Evolutionary conservation across 2,113 vertebrate species (phyloP), one percentile per base, ranked within the genome.

Genomic region (Hemiscyllium ocellatum): DNA sequence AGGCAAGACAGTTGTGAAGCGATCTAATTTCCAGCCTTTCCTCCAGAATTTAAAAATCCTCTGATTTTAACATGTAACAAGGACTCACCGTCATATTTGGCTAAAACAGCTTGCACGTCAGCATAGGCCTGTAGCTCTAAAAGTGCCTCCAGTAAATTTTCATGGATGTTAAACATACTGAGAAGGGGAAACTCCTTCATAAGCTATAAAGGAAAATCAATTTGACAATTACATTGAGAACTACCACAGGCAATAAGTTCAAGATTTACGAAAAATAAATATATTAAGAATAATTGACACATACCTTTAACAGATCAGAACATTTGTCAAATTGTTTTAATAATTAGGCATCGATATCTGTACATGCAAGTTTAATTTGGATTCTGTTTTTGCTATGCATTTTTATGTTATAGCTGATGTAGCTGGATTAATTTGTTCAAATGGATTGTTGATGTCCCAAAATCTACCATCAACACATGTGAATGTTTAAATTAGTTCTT

Each of bases 111-210:
- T 97, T 99, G 99, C 65, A 99, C 99, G 96, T 99, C 99, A 72
- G 99, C 99, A 97, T 99, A 99, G 1, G 99, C 99, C 97, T 99
- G 99, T 95, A 99, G 98, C 96, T 99, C 99, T 96, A 99, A 97
- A 94, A 99, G 97, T 22, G 99, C 99, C 98, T 99, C 99, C 97
- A 99, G 98, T 96, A 99, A 98, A 97, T 99, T 99, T 97, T 99
- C 99, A 19, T 99, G 99, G 97, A 99, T 99, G 96, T 99, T 99
- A 98, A 99, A 99, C 99, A 99, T 99, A 97, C 99, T 99, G 97
- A 99, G 98, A 96, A 99, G 98, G 97, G 99, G 99, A 97, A 99
- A 99, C 97, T 99, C 99, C 97, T 99, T 99, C 99, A 99, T 99
- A 98, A 99, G 97, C 99, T 99, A 97, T 96, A 98, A 98, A 97